Percentiles rank a stretch among this genome's conserved stretches.
Evolutionary conservation across 2,113 vertebrate species (phyloP).

Genomic region (Heterochromis multidens): DNA sequence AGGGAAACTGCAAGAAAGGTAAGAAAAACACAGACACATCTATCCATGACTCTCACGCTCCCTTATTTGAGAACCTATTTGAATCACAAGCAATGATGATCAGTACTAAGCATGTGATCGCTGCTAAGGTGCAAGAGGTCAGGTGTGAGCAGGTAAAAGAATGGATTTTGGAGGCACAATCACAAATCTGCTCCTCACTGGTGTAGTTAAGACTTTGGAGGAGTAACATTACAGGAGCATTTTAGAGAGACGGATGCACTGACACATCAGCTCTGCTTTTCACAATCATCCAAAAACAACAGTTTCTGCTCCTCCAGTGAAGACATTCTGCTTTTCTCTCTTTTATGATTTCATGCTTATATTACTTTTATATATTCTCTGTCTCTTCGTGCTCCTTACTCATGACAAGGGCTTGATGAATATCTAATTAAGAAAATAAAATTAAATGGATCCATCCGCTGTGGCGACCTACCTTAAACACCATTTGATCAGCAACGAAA

Average conservation of each 20-base stretch:
- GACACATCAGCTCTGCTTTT: background rate
- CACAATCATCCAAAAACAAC: background rate
- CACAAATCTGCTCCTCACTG: rapidly evolving
- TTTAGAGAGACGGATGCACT: background rate
- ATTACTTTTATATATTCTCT: rapidly evolving
- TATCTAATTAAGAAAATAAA: no score
- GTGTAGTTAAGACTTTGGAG: background rate
- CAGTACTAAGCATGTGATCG: background rate
- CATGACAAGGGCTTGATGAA: background rate
- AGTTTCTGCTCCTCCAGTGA: background rate
- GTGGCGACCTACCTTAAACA: no score
- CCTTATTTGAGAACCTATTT: no score
- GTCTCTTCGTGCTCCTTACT: background rate
- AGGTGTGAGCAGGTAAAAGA: background rate
- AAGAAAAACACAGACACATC: background rate
- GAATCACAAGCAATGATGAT: no score
- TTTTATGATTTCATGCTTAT: no score
- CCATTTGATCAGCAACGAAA: no score
- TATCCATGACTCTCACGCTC: background rate
- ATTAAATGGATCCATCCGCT: no score
- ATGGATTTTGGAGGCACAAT: background rate
- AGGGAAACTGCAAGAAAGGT: background rate
- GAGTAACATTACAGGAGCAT: rapidly evolving
- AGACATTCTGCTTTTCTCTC: background rate
- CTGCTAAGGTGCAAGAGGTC: background rate